Conservation (phyloP, 2,888 invertebrate genomes). For the Nysson spinosus region DNA sequence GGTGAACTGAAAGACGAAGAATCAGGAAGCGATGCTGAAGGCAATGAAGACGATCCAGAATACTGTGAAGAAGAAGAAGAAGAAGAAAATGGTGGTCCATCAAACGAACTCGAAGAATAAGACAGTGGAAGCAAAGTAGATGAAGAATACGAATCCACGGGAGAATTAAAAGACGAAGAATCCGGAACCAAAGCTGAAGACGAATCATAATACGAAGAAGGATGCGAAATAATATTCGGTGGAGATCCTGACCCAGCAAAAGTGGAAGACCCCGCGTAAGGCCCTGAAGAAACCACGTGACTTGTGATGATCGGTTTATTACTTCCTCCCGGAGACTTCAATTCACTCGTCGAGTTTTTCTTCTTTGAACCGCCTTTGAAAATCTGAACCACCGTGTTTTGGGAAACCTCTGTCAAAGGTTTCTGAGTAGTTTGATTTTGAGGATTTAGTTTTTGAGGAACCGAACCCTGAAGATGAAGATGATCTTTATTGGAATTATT, state of each 20-base stretch:
- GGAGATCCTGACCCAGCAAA: neutral
- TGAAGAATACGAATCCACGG: no score
- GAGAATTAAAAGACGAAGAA: no score
- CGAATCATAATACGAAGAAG: no score
- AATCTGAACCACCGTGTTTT: constrained; percentile 72
- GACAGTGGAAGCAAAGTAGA: no score
- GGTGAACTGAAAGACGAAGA: no score
- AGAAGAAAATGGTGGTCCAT: neutral
- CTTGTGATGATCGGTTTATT: neutral
- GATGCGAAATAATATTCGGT: neutral
- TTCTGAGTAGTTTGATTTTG: constrained; percentile 26
- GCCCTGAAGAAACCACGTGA: neutral
- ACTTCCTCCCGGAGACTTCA: no score
- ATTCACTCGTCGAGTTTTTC: constrained; percentile 62
- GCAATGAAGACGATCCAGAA: no score
- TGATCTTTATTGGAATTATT: neutral
- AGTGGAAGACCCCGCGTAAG: constrained; percentile 30
- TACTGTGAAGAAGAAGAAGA: neutral
- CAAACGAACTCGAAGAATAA: neutral
- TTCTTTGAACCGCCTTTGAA: constrained; percentile 62
- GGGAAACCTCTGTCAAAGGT: constrained; percentile 65
- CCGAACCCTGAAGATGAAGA: neutral
- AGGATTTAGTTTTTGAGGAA: no score
- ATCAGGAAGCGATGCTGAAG: no score
- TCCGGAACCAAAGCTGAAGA: no score